Conservation (phyloP, 2,888 invertebrate genomes). For the Lycocerus yunnanus region DNA sequence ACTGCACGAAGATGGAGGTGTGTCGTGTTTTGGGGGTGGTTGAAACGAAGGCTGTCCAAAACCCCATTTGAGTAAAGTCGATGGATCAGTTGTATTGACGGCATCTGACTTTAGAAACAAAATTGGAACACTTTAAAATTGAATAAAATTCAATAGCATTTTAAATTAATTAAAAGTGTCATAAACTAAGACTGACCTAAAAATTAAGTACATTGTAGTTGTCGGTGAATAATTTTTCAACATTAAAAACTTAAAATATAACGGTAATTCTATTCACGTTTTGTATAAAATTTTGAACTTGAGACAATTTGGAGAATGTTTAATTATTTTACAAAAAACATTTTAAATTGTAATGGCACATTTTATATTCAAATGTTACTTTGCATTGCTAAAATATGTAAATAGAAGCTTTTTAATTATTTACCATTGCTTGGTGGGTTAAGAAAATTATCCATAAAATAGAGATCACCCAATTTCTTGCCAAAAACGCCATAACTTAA, state of each 20-base stretch:
- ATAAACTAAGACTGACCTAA: background rate
- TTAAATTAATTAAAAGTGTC: background rate
- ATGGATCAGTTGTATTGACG: background rate
- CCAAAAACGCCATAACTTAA: background rate
- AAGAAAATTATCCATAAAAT: background rate
- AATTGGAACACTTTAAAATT: background rate
- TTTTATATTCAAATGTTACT: background rate
- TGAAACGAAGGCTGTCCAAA: conserved; percentile 52
- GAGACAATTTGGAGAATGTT: background rate
- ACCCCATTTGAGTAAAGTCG: background rate
- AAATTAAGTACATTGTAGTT: background rate
- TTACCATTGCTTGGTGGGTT: background rate
- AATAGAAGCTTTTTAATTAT: background rate
- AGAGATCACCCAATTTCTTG: background rate
- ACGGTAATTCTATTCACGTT: conserved; percentile 21
- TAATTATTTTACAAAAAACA: background rate
- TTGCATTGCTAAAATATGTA: background rate
- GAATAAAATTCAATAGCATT: background rate
- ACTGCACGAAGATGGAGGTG: conserved; percentile 62
- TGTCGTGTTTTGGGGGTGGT: conserved; percentile 64
- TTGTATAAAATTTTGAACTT: background rate
- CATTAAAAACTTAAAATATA: conserved; percentile 10
- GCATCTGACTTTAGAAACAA: background rate
- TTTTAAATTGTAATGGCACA: background rate
- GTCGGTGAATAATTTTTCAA: background rate